These are phyloP conservation scores for Ptyas mucosa DNA, from an alignment of 2,113 vertebrate species.

Conservation along the genomic window DNA sequence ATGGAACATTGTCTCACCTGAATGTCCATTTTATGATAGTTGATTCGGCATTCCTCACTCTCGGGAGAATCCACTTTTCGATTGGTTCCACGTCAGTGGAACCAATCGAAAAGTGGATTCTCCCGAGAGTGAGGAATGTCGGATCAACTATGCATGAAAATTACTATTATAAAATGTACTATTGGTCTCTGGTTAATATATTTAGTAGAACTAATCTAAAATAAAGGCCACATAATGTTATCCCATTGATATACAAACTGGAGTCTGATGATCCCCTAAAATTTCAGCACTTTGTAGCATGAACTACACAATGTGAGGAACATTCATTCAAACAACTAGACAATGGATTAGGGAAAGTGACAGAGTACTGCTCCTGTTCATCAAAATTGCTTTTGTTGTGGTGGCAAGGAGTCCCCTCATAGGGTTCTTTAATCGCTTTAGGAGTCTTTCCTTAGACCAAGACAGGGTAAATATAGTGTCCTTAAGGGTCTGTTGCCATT, in stretches of 20 bases:
- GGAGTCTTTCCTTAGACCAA: background rate
- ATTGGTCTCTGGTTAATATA: background rate
- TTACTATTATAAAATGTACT: background rate
- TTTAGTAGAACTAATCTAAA: background rate
- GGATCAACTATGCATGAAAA: too few species aligned
- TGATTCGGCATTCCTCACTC: too few species aligned
- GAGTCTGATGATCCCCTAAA: background rate
- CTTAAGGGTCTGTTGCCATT: background rate
- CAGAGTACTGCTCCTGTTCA: background rate
- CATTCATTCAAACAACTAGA: background rate
- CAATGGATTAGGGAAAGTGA: background rate
- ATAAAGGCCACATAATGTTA: background rate
- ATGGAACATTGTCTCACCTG: too few species aligned
- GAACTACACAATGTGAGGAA: background rate
- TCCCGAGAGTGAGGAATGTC: too few species aligned
- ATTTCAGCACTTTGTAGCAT: background rate
- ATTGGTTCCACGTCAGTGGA: too few species aligned
- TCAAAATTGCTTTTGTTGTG: background rate
- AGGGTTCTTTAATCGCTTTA: background rate
- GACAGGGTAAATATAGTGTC: background rate
- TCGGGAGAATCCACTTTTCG: too few species aligned
- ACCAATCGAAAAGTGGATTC: too few species aligned
- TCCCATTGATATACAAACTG: background rate
- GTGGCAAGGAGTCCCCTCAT: background rate
- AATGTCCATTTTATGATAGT: too few species aligned